Percentiles rank a stretch among this genome's conserved stretches.
These are phyloP conservation scores for Helicoverpa zea DNA, from an alignment of 1,140 invertebrate species.

Conservation along the genomic window DNA sequence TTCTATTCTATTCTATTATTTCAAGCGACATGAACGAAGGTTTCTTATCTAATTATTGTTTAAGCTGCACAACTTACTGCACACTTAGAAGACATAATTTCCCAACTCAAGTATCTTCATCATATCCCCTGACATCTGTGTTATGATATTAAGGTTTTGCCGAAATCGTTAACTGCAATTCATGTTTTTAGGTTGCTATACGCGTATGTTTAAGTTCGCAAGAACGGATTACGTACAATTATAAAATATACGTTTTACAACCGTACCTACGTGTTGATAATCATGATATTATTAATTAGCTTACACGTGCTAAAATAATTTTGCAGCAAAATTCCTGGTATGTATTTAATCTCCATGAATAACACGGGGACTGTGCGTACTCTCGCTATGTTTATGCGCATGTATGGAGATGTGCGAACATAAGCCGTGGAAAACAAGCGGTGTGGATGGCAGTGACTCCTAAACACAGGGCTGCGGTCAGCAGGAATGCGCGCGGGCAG, in stretches of 20 bases:
- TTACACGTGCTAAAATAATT: constrained; percentile 4
- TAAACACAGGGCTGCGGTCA: constrained; percentile 81
- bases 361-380: neutral
- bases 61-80: neutral
- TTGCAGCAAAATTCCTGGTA: neutral
- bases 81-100: neutral
- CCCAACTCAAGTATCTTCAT: neutral
- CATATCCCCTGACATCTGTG: neutral
- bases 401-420: constrained; percentile 33
- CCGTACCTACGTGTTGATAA: neutral
- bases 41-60: too few species aligned
- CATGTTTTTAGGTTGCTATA: neutral
- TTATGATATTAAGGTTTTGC: neutral
- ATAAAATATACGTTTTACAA: neutral
- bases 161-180: neutral
- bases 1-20: too few species aligned
- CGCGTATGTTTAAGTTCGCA: neutral
- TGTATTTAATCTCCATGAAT: neutral
- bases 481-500: constrained; percentile 69
- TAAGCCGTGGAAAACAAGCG: constrained; percentile 39
- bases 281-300: constrained; percentile 6
- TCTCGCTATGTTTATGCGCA: neutral
- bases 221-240: constrained; percentile 3
- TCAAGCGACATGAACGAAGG: too few species aligned
- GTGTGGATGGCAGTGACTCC: constrained; percentile 59